Evolutionary conservation across 2,797 vertebrate species (phyloP), one percentile per base, ranked within the genome.

Genomic region (Loriculus beryllinus): DNA sequence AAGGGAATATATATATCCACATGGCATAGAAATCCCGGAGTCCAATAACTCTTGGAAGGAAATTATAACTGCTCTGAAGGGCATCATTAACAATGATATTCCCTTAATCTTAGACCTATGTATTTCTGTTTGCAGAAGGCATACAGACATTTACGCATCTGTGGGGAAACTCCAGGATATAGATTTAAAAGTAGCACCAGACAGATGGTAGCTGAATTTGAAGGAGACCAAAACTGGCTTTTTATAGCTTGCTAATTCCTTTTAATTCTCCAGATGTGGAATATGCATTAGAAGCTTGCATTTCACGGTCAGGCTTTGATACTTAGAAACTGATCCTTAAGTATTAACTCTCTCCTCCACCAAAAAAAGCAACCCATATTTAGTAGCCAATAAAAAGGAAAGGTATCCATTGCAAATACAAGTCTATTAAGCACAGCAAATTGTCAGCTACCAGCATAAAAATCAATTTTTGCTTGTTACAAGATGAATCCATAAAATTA

Each of bases 71-170:
- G 33, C 42, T 92, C 92, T 94, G 86, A 97, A 90, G 68, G 83
- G 76, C 37, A 64, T 91, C 37, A 31, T 97, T 97, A 97, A 81
- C 81, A 92, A 89, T 92, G 45, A 89, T 92, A 93, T 80, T 95
- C 76, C 92, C 57, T 95, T 96, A 97, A 94, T 59, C 83, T 96
- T 86, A 92, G 28, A 95, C 86, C 74, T 84, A 43, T 90, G 40
- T 42, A 93, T 96, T 97, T 95, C 86, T 92, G 72, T 96, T 95
- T 97, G 89, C 92, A 88, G 76, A 96, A 94, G 10, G 40, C 71
- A 95, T 76, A 91, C 6, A 31, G 47, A 91, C 79, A 96, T 95
- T 97, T 96, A 96, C 40, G 95, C 82, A 97, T 56, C 93, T 95
- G 48, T 5, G 31, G 93, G 96, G 94, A 97, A 95, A 94, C 56